Evolutionary conservation across 2,888 invertebrate genomes (phyloP), one percentile per base, ranked within the genome.

Genomic region (Leptodirus hochenwartii): DNA sequence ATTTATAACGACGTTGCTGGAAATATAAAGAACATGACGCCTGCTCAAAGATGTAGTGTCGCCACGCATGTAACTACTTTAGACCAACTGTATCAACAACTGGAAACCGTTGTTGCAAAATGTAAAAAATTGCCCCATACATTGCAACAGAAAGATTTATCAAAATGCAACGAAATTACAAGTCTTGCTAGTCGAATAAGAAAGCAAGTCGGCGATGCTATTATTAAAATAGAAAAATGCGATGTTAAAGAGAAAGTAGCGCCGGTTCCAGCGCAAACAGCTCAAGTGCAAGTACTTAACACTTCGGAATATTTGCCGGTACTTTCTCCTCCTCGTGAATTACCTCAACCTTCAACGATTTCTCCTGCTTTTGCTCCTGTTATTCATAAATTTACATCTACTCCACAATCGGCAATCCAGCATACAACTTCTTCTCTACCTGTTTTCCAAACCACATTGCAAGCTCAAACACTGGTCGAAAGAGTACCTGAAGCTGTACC

Each of bases 1-100:
- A 54, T 59, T 36, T 69, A 66, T 42, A 63, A 65, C 50, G 59
- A 62, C 34, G 63, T 73, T 26, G 55, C 55, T 3, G 48, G 51
- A 10, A 41, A 62, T n/a, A 44, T 66, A 3, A 49, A 47, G 39
- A 39, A 33, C 12, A 45, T 41, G 30, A 29, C 25, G 13, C 39
- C 39, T 29, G 39, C 33, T 16, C 40, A 14, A 14, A 31, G 27
- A 23, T 14, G n/a, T 9, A 10, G n/a, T 5, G 16, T 33, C 20
- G 30, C 12, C 9, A 27, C 30, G 11, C 8, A 30, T 13, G 23
- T 26, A 3, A 17, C 20, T 9, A 15, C 6, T 13, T 11, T 66
- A 15, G 58, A 59, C 32, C 39, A 47, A 22, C 47, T 65, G 5
- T 46, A 59, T 17, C 47, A 47, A 25, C 56, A 55, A 37, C 61